Base-by-base conservation (phyloP, 2,797 vertebrate species). In the Sylvia borin region DNA sequence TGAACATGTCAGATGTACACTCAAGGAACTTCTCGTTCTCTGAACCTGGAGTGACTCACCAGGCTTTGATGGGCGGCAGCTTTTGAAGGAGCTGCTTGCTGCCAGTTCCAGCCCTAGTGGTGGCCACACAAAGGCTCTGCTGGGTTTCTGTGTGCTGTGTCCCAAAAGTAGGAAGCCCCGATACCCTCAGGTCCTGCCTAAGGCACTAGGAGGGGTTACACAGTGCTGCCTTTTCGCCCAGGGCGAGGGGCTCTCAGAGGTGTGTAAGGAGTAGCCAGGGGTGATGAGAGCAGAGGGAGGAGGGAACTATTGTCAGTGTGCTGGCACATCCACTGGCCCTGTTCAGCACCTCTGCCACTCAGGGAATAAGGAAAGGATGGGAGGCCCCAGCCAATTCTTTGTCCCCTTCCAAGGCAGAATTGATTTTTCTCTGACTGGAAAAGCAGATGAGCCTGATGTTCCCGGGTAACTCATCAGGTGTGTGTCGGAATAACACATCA, bases 81-180 rank as follows among this genome's bases (percentile, higher is more conserved):
- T 26, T 64, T 38, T 42, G 42, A 13, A 25, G 57, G 54, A 75
- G 50, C 24, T 43, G 5, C 32, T 9, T 4, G 19, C 67, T 70
- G 53, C 57, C 21, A 11, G 31, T 27, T 16, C 54, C 61, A 42
- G 36, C 31, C 2, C 0, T 3, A 6, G 42, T 3, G 29, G 24
- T 4, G 32, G 42, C 29, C 75, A 40, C 65, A 40, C 3, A 12
- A 42, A 70, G 54, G 26, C 12, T 43, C 40, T 71, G 18, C 57
- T 27, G 43, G 40, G 11, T 54, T 54, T 18, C 29, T 66, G 29
- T 36, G 29, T 8, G 13, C 61, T 24, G 53, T 18, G 5, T 13
- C 25, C 60, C 42, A n/a, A 55, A 38, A 24, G 29, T 38, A 77
- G 61, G 34, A 32, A 55, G 15, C 16, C 27, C 16, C 5, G 7